A percentile compares a stretch with the other conserved stretches of the same genome.
Evolutionary conservation across 2,797 vertebrate species (phyloP).

Genomic region (Xiphorhynchus erythropygius): DNA sequence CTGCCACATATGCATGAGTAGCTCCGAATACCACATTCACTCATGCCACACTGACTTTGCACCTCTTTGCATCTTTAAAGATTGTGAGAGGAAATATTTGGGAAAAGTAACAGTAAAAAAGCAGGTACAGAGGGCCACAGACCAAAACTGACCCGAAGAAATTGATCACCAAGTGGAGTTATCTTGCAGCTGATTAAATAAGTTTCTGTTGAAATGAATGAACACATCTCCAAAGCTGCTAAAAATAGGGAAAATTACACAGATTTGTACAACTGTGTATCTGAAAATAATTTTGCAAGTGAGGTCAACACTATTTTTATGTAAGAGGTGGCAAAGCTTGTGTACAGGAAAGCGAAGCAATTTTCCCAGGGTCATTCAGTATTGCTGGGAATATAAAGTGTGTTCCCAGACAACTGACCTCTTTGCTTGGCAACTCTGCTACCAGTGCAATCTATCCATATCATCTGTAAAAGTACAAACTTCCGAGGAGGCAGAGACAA

Average conservation of each 20-base stretch:
- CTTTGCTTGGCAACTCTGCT: neutral
- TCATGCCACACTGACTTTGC: neutral
- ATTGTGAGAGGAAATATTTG: neutral
- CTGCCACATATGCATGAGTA: neutral
- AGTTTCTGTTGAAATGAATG: neutral
- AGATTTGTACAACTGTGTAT: neutral
- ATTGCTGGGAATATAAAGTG: neutral
- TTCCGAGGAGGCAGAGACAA: neutral
- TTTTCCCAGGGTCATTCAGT: neutral
- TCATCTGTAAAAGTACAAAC: neutral
- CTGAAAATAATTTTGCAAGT: neutral
- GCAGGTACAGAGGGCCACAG: neutral
- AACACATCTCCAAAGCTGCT: neutral
- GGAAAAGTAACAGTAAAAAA: neutral
- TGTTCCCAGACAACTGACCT: neutral
- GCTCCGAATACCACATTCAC: neutral
- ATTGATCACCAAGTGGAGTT: neutral
- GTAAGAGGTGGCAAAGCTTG: neutral
- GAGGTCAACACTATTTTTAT: neutral
- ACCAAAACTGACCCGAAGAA: neutral
- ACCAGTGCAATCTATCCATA: neutral
- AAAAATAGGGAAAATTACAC: neutral
- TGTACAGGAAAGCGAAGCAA: neutral
- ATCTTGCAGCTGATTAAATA: neutral
- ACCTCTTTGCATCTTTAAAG: neutral